phyloP scores from a whole-genome alignment of 2,797 vertebrate genomes.

The Characodon lateralis region DNA sequence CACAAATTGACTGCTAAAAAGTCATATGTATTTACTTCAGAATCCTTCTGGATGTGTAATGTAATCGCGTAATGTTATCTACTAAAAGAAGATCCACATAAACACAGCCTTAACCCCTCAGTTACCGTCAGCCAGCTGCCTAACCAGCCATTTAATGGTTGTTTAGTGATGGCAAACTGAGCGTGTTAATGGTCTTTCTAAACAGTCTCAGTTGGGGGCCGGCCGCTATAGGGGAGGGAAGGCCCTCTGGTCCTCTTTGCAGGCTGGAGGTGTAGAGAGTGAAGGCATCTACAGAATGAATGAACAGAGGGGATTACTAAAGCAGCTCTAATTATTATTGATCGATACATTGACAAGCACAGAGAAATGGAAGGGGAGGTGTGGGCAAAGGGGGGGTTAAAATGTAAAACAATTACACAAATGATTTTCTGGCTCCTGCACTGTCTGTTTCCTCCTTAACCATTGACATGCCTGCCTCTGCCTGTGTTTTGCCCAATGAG shows the following conservation, averaged over 20 bases:
- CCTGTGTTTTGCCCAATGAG: slow-evolving; percentile 66
- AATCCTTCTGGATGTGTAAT: slow-evolving; percentile 11
- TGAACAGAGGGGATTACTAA: slow-evolving; percentile 39
- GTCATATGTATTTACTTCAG: slow-evolving; percentile 6
- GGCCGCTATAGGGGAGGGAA: slow-evolving; percentile 6
- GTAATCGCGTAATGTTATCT: not conserved
- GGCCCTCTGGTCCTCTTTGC: slow-evolving; percentile 24
- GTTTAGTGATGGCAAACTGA: slow-evolving; percentile 70
- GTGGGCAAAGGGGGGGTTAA: slow-evolving; percentile 7
- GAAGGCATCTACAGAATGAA: slow-evolving; percentile 49
- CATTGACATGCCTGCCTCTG: slow-evolving; percentile 36
- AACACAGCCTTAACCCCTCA: slow-evolving; percentile 38
- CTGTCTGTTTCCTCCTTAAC: slow-evolving; percentile 46
- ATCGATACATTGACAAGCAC: slow-evolving; percentile 55
- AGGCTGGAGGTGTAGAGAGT: slow-evolving; percentile 34
- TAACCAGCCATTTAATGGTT: slow-evolving; percentile 69
- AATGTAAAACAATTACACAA: slow-evolving; percentile 55
- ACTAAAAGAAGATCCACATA: slow-evolving; percentile 20
- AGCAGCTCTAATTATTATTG: slow-evolving; percentile 42
- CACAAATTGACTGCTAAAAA: not conserved
- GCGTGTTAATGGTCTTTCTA: slow-evolving; percentile 64
- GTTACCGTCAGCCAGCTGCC: slow-evolving; percentile 71
- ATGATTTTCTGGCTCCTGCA: slow-evolving; percentile 41
- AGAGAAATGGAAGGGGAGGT: slow-evolving; percentile 19
- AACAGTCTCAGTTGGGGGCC: slow-evolving; percentile 59